Conservation (phyloP, 2,797 vertebrate genomes). For the Chiroxiphia lanceolata region DNA sequence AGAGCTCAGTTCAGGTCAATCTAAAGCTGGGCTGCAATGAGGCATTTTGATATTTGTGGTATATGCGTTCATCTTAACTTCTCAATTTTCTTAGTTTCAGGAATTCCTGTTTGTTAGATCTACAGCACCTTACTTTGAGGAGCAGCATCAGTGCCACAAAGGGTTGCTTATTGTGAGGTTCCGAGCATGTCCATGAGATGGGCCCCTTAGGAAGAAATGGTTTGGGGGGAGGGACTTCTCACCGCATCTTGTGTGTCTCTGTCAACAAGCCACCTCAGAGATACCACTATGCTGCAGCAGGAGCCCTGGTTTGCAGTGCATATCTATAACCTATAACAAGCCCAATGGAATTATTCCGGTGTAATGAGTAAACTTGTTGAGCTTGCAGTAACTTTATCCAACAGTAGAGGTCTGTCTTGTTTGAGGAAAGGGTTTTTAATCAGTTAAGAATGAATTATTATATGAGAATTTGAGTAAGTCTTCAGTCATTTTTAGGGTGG, state of each 20-base stretch:
- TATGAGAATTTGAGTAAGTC: neutral
- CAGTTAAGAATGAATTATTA: neutral
- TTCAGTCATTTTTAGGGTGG: neutral
- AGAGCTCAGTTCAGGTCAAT: neutral
- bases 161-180: neutral
- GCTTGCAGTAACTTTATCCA: neutral
- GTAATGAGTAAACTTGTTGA: neutral
- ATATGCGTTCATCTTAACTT: neutral
- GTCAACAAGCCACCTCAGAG: no score
- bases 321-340: neutral
- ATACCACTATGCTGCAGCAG: accelerated
- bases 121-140: neutral
- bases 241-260: neutral
- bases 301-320: neutral
- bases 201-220: neutral
- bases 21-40: neutral
- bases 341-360: neutral
- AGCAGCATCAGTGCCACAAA: accelerated
- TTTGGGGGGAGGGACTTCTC: neutral
- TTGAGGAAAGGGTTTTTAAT: neutral
- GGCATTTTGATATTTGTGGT: neutral
- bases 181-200: neutral
- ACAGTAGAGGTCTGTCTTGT: constrained; percentile 42
- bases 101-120: neutral
- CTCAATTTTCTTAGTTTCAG: neutral